phyloP scores from a whole-genome alignment of 2,113 vertebrate genomes.

The Haemorhous mexicanus region DNA sequence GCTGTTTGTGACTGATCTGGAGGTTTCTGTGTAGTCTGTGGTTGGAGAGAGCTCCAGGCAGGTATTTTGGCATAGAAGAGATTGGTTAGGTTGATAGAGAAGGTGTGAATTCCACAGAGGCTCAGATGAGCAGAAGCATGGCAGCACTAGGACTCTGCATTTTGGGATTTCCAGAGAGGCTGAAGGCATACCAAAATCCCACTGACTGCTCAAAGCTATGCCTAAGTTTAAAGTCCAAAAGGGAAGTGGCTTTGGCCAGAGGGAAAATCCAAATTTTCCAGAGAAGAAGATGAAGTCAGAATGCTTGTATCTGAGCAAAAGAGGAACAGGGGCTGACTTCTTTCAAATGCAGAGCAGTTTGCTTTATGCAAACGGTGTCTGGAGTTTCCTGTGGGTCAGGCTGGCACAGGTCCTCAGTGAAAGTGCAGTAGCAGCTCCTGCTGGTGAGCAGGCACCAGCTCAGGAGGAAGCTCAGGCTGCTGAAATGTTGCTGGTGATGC shows the following conservation, averaged over 20 bases:
- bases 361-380: fast-evolving
- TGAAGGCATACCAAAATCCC: background rate
- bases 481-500: background rate
- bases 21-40: background rate
- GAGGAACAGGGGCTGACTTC: fast-evolving
- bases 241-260: background rate
- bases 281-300: background rate
- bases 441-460: background rate
- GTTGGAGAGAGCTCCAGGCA: background rate
- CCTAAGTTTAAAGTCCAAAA: background rate
- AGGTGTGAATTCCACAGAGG: background rate
- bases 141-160: background rate
- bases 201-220: background rate
- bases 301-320: background rate
- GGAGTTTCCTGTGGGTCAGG: background rate
- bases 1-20: background rate
- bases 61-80: background rate
- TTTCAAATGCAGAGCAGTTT: background rate
- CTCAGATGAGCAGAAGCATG: background rate
- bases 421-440: background rate
- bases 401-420: background rate
- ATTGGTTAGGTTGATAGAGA: background rate
- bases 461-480: background rate
- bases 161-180: background rate
- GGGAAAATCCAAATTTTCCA: background rate